Conservation (phyloP, 2,888 invertebrate species). For the Rotaria socialis region DNA sequence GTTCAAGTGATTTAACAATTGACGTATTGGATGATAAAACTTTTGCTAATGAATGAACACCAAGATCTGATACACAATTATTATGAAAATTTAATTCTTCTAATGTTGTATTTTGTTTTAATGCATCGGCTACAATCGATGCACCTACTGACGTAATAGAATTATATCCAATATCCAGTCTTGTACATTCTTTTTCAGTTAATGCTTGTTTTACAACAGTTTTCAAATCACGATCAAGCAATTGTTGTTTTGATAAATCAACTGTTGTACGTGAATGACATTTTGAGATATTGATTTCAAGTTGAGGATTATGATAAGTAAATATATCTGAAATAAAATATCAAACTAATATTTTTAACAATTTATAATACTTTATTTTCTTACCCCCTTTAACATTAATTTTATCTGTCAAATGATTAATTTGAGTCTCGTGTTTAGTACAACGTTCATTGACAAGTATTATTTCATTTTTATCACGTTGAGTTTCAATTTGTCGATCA, state of each 20-base stretch:
- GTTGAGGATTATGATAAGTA: background rate
- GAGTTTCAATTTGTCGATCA: too few relatives aligned
- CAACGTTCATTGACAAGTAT: too few relatives aligned
- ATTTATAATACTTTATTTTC: too few relatives aligned
- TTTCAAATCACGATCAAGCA: background rate
- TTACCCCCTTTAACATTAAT: too few relatives aligned
- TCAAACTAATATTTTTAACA: too few relatives aligned
- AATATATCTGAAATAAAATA: too few relatives aligned
- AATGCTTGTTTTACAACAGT: background rate
- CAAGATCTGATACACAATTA: background rate
- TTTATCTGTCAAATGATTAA: too few relatives aligned
- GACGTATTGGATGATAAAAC: background rate
- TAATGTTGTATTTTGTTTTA: background rate
- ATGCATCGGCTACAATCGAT: background rate
- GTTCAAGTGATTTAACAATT: background rate
- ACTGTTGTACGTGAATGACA: background rate
- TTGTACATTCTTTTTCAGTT: background rate
- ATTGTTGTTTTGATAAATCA: background rate
- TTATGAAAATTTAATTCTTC: background rate
- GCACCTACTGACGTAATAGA: background rate
- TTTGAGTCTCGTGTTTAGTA: too few relatives aligned
- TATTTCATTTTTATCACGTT: too few relatives aligned
- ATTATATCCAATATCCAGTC: background rate
- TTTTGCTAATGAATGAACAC: background rate
- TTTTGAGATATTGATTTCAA: background rate